Conservation (phyloP, 2,888 invertebrate species). For the Prenolepis imparis region DNA sequence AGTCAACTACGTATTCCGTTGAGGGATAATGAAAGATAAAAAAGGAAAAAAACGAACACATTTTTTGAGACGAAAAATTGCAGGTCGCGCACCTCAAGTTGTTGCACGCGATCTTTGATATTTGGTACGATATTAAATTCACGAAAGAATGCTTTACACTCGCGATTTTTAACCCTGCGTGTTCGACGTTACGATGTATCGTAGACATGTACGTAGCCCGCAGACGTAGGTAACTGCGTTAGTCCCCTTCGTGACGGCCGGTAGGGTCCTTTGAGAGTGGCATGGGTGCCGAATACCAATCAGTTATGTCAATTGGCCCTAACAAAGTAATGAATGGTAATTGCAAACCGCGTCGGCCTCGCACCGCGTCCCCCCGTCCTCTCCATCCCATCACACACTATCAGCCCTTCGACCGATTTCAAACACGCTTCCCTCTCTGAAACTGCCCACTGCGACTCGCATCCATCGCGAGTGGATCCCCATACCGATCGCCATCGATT, state of each 20-base stretch:
- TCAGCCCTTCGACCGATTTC: conserved; percentile 47
- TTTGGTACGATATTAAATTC: conserved; percentile 30
- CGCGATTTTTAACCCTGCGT: conserved; percentile 46
- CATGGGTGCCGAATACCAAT: conserved; percentile 83
- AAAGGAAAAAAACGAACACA: neutral
- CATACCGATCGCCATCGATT: conserved; percentile 64
- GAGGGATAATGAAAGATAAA: neutral
- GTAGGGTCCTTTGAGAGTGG: conserved; percentile 79
- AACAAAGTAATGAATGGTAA: conserved; percentile 85
- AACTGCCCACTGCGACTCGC: conserved; percentile 22
- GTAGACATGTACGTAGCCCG: conserved; percentile 54
- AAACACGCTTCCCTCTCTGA: conserved; percentile 32
- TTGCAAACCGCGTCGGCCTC: conserved; percentile 75
- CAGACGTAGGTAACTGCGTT: conserved; percentile 79
- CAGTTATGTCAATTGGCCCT: conserved; percentile 85
- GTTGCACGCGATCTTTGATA: neutral
- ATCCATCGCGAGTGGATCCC: conserved; percentile 50
- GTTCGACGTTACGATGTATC: conserved; percentile 43
- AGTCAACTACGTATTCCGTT: neutral
- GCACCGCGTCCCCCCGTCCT: conserved; percentile 52
- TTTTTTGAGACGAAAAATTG: neutral
- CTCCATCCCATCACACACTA: neutral
- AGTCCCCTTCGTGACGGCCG: conserved; percentile 68
- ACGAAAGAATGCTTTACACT: conserved; percentile 21
- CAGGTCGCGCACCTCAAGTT: neutral